Conservation (phyloP, 2,888 invertebrate genomes). For the Cancer borealis region DNA sequence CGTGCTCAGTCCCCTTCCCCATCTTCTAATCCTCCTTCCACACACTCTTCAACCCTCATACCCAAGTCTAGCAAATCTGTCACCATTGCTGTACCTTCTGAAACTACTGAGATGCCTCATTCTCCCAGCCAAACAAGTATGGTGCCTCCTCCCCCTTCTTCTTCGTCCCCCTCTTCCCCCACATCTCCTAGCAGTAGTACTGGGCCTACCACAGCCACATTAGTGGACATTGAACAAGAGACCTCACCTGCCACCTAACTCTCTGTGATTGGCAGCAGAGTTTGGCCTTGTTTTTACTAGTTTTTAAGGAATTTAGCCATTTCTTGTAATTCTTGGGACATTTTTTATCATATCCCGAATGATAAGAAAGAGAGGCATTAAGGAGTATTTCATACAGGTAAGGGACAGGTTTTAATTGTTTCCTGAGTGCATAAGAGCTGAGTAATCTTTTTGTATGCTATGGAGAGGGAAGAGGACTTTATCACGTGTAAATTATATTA, state of each 20-base stretch:
- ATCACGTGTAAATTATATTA: neutral
- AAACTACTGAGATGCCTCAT: constrained; percentile 41
- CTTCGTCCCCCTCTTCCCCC: neutral
- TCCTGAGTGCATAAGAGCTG: neutral
- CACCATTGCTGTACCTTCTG: constrained; percentile 67
- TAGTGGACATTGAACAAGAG: constrained; percentile 65
- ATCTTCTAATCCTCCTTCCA: constrained; percentile 63
- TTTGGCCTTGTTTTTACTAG: constrained; percentile 68
- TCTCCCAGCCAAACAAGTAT: constrained; percentile 27
- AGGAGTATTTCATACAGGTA: neutral
- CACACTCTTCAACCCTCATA: constrained; percentile 64
- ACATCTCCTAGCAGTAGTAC: constrained; percentile 10
- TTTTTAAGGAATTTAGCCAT: constrained; percentile 53
- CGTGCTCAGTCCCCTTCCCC: constrained; percentile 64
- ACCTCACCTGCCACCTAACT: constrained; percentile 61
- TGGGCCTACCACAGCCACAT: constrained; percentile 49
- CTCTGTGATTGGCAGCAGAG: neutral
- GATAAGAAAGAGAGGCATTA: constrained; percentile 24
- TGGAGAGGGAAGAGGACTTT: constrained; percentile 41
- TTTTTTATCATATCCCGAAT: constrained; percentile 44
- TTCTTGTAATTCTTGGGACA: constrained; percentile 51
- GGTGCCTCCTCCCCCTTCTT: constrained; percentile 2
- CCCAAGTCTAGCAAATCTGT: constrained; percentile 69
- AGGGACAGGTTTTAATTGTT: neutral
- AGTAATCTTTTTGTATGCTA: constrained; percentile 10